Evolutionary conservation across 2,888 invertebrate species (phyloP).

Genomic region (Tenthredo distinguenda): DNA sequence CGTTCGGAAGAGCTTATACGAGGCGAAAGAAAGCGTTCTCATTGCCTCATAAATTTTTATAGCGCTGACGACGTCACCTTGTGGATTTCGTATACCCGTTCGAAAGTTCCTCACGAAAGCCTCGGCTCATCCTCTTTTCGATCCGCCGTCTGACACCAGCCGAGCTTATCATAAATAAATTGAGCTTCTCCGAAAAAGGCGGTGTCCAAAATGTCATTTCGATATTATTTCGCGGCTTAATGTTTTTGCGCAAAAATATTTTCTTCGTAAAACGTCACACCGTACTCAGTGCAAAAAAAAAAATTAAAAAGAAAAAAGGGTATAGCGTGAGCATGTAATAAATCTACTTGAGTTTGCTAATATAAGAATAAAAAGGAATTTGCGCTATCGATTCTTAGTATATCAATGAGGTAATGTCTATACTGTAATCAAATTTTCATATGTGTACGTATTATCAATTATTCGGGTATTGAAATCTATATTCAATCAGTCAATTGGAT

Average conservation of each 20-base stretch:
- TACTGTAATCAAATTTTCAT: neutral
- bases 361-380: neutral
- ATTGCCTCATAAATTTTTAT: conserved; percentile 48
- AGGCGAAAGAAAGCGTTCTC: conserved; percentile 29
- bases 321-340: neutral
- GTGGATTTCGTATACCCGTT: conserved; percentile 45
- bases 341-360: neutral
- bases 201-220: conserved; percentile 26
- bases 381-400: neutral
- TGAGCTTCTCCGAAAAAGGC: conserved; percentile 6
- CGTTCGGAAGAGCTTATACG: conserved; percentile 6
- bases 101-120: conserved; percentile 25
- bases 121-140: conserved; percentile 28
- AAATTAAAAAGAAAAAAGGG: neutral
- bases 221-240: conserved; percentile 37
- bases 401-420: neutral
- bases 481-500: neutral
- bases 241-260: neutral
- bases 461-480: neutral
- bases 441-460: neutral
- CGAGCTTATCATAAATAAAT: conserved; percentile 51
- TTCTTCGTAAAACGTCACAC: neutral
- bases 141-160: conserved; percentile 22
- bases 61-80: conserved; percentile 40
- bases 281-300: neutral